phyloP scores from a whole-genome alignment of 2,888 invertebrate genomes.

The Heliconius cydno region DNA sequence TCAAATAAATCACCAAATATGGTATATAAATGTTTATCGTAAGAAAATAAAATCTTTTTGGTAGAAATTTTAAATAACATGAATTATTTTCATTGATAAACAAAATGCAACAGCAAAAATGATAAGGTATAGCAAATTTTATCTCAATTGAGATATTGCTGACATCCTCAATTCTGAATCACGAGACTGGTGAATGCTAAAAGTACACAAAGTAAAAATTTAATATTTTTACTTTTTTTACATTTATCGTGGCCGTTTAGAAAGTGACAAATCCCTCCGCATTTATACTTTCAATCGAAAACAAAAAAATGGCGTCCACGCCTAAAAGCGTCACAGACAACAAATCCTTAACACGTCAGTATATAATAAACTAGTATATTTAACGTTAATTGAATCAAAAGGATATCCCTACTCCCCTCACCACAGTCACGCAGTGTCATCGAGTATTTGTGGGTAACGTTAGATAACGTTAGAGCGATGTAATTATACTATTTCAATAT shows the following conservation, averaged over 20 bases:
- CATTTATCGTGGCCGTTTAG: no score
- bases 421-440: background rate
- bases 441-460: conserved; percentile 8
- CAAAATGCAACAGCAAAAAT: background rate
- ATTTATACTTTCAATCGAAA: no score
- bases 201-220: no score
- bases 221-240: background rate
- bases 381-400: conserved; percentile 8
- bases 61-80: background rate
- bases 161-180: background rate
- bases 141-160: background rate
- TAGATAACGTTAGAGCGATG: background rate
- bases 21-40: no score
- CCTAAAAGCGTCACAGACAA: background rate
- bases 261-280: no score
- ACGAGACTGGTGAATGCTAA: background rate
- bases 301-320: no score
- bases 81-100: background rate
- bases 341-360: background rate
- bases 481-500: background rate
- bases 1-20: no score
- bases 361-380: conserved; percentile 1
- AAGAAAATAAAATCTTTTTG: background rate
- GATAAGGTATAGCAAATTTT: background rate
- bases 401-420: conserved; percentile 6